Evolutionary conservation across 1,140 invertebrate species (phyloP), one percentile per base, ranked within the genome.

Genomic region (Drosophila lowei): DNA sequence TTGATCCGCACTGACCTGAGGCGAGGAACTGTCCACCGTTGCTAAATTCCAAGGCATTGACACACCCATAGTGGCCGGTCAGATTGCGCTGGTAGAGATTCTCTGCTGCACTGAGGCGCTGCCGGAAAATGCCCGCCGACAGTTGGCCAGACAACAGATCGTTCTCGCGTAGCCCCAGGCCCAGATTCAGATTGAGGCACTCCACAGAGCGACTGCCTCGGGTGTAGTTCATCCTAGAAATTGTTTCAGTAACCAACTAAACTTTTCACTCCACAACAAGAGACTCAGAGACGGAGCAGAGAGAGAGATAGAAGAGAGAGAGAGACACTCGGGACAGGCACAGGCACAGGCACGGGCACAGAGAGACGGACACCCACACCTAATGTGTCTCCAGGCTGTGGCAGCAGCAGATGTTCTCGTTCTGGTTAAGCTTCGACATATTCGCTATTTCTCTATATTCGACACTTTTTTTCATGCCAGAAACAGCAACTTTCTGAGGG

Each of bases 1-100:
- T 16, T 28, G 11, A 5, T 65, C 77, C 3, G 11, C 92, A 67
- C 70, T 81, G 9, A 98, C 97, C 97, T 84, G 97, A 99, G 65
- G 96, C 94, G 50, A 99, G 93, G 60, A 95, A 94, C 90, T 97
- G 94, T 66, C 97, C 97, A 92, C 97, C 94, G 54, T 94, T 94
- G 4, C 96, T 98, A 93, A 99, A 99, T 92, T 99, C 98, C 74
- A 99, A 96, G 23, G 97, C 97, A 94, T 99, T 99, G 23, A 99
- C 97, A 93, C 98, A 99, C 74, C 98, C 98, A 93, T 95, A 98
- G 93, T 99, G 98, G 30, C 95, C 96, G 59, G 95, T 93, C 15
- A 99, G 93, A 93, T 98, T 96, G 76, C 96, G 96, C 55, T 95
- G 94, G 91, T 95, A 98, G 15, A 98, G 93, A 92, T 95, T 96